Conservation (phyloP, 2,113 vertebrate genomes). For the Alligator mississippiensis region DNA sequence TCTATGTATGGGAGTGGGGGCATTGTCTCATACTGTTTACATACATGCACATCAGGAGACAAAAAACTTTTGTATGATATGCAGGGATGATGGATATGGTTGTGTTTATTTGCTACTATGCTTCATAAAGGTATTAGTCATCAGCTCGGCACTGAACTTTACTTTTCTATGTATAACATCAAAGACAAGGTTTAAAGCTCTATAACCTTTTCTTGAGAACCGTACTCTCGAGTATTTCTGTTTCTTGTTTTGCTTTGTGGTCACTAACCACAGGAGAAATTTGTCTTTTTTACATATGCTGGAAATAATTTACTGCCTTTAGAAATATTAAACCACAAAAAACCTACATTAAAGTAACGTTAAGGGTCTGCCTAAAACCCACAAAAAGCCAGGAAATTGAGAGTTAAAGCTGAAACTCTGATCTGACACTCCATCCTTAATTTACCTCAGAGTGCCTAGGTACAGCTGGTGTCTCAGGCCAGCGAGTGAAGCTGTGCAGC, state of each 20-base stretch:
- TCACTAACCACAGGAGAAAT: slow-evolving; percentile 83
- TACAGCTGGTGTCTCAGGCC: not conserved
- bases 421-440: slow-evolving; percentile 62
- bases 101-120: slow-evolving; percentile 48
- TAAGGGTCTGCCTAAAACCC: slow-evolving; percentile 75
- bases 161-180: slow-evolving; percentile 60
- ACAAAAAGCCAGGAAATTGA: slow-evolving; percentile 79
- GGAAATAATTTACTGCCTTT: slow-evolving; percentile 84
- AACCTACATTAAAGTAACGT: slow-evolving; percentile 75
- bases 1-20: not conserved
- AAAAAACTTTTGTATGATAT: not conserved
- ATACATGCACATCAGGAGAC: not conserved
- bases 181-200: slow-evolving; percentile 73
- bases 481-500: slow-evolving; percentile 2
- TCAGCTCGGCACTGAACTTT: slow-evolving; percentile 32
- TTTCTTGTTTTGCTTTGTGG: slow-evolving; percentile 84
- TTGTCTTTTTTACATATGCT: slow-evolving; percentile 82
- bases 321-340: slow-evolving; percentile 84
- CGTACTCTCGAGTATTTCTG: slow-evolving; percentile 73
- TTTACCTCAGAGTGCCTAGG: slow-evolving; percentile 36
- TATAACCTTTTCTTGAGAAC: slow-evolving; percentile 68
- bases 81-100: slow-evolving; percentile 15
- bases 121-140: slow-evolving; percentile 50
- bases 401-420: slow-evolving; percentile 73
- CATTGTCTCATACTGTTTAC: not conserved